Evolutionary conservation across 2,888 invertebrate species (phyloP).

Genomic region (Pterostichus madidus): DNA sequence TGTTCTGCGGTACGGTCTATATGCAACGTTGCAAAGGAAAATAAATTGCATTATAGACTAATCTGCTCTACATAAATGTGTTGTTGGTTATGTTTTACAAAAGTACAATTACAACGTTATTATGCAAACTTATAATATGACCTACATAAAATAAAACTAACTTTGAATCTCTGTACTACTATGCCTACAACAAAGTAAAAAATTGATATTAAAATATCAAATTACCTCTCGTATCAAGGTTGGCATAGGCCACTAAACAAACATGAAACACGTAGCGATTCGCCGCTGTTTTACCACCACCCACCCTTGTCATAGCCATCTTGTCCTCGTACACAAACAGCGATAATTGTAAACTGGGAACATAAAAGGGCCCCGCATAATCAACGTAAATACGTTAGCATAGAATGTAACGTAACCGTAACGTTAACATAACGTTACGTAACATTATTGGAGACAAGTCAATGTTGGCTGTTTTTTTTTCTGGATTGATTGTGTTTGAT

Average conservation of each 20-base stretch:
- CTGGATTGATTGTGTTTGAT: slow-evolving; percentile 38
- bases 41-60: too few relatives aligned
- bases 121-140: too few relatives aligned
- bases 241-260: not conserved
- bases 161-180: too few relatives aligned
- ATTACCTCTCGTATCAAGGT: not conserved
- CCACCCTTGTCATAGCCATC: slow-evolving; percentile 18
- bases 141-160: too few relatives aligned
- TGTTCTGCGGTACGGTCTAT: too few relatives aligned
- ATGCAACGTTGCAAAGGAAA: too few relatives aligned
- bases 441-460: not conserved
- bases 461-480: slow-evolving; percentile 3
- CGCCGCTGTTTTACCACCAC: slow-evolving; percentile 2
- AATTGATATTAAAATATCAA: slow-evolving; percentile 25
- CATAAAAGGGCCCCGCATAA: slow-evolving; percentile 37
- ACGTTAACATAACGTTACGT: slow-evolving; percentile 19
- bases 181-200: slow-evolving; percentile 7
- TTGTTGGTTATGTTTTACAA: too few relatives aligned
- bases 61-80: too few relatives aligned
- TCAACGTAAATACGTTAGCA: slow-evolving; percentile 50
- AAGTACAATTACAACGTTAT: too few relatives aligned
- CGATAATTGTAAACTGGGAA: slow-evolving; percentile 35
- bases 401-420: not conserved
- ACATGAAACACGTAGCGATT: not conserved
- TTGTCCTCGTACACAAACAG: slow-evolving; percentile 18